Base-by-base conservation (phyloP, 2,113 vertebrate genomes). In the Ochotona curzoniae region DNA sequence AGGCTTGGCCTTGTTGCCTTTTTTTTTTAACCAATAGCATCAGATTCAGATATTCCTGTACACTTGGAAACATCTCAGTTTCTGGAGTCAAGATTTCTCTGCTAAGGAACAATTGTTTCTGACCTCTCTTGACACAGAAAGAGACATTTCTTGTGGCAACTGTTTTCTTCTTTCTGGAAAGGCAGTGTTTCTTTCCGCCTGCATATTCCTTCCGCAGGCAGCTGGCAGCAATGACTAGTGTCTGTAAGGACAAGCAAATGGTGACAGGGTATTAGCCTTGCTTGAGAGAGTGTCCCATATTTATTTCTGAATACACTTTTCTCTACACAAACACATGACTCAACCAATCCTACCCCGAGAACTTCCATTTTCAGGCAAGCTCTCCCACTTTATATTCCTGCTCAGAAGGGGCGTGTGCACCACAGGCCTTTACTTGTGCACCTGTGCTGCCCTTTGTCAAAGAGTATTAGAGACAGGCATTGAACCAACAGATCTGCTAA, bases 81-180 rank as follows among this genome's bases (percentile, higher is more conserved):
- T 66, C 20, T 54, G 30, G 60, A 17, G 8, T 38, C 21, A 60
- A 54, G 44, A 3, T 67, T 0, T 0, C 25, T 78, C 26, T 60
- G 7, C 15, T 13, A 28, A 51, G 38, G 61, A 97, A 74, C 60
- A 4, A 67, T 44, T 81, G 17, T 25, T 60, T 17, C 97, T 5
- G 70, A 99, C 99, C 99, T 99, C 99, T 99, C 88, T 98, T 99
- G 28, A 99, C 98, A 18, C 98, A 98, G 82, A 99, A 99, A 6
- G 99, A 99, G 87, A 99, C 47, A 90, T 99, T 99, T 97, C 97
- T 99, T 4, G 98, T 97, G 83, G 99, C 99, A 61, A 98, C 96
- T 97, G 98, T 99, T 89, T 97, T 98, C 92, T 89, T 98, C 91
- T 97, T 98, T 93, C 90, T 98, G 94, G 96, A 98, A 5, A 98